Evolutionary conservation across 1,140 invertebrate genomes (phyloP), one percentile per base, ranked within the genome.

Genomic region (Orius insidiosus): DNA sequence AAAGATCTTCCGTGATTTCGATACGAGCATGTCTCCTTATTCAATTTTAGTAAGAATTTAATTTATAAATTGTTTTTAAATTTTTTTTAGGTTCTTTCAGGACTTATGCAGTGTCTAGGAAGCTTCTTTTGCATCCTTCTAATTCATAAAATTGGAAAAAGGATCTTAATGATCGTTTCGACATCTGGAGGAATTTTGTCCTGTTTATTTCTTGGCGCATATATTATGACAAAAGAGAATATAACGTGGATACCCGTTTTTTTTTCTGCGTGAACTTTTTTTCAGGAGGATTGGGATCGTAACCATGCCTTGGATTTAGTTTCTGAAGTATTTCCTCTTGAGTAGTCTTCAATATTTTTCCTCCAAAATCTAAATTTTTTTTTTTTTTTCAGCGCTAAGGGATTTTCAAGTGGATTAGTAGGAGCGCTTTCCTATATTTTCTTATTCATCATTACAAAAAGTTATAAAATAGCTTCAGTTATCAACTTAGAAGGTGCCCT

Each of bases 401-500:
- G 55, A 0, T 41, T 54, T 10, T 54, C 43, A 0, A 46, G 53
- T n/a, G 56, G 55, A 18, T 14, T 57, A 2, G 50, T 52, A 2
- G 54, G 53, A 9, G 55, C 54, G 8, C 37, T 49, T 9, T 52
- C 41, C 34, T 57, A 57, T 39, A 5, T 53, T 4, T 40, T 52
- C 14, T 45, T 38, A 5, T 58, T 58, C 40, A 8, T 47, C 13
- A 34, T 51, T 3, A 51, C 50, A 7, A 56, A 54, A 33, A 53
- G 53, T 1, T 58, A 50, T 48, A 43, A 53, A 11, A 16, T 53
- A 7, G 33, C 53, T 38, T 9, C 31, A 2, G 40, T 44, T 31
- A n/a, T 58, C 8, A 32, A 34, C 2, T 24, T 55, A 1, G 36
- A 47, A 2, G 53, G 55, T 14, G 19, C 53, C 3, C 55, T 53